A percentile compares a stretch with the other conserved stretches of the same genome.
These are phyloP conservation scores for Odontocerum albicorne DNA, from an alignment of 2,888 invertebrate species.

Conservation along the genomic window DNA sequence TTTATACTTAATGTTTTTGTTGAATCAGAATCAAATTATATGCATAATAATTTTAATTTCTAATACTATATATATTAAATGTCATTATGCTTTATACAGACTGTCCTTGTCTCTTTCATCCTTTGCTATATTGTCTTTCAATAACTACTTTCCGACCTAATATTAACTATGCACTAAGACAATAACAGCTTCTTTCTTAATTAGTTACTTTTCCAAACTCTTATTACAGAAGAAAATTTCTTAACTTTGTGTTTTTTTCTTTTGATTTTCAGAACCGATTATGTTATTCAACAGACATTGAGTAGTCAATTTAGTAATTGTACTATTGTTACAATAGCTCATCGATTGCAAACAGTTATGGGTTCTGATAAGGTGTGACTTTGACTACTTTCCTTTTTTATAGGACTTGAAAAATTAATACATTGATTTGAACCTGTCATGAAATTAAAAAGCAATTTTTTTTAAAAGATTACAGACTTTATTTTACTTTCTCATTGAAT, in stretches of 20 bases:
- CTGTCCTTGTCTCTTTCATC: not conserved
- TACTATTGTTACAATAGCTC: constrained; percentile 89
- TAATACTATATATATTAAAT: no score
- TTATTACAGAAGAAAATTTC: no score
- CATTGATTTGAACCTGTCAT: not conserved
- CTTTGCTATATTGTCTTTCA: not conserved
- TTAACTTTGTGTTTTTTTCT: no score
- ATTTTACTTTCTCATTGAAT: no score
- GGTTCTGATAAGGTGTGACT: constrained; percentile 61
- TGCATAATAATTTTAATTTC: no score
- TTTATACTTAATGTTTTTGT: no score
- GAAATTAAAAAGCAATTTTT: not conserved
- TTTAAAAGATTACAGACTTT: not conserved
- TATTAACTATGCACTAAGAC: no score
- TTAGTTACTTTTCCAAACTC: no score
- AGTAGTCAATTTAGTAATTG: constrained; percentile 73
- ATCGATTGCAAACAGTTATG: constrained; percentile 83
- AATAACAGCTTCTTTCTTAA: no score
- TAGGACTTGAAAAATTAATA: not conserved
- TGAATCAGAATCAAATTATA: no score
- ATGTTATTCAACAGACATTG: constrained; percentile 80
- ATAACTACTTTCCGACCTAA: no score
- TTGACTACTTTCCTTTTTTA: constrained; percentile 48
- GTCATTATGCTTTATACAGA: not conserved
- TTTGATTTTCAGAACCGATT: constrained; percentile 64